Evolutionary conservation across 1,140 invertebrate genomes (phyloP).

Genomic region (Acromyrmex echinatior): DNA sequence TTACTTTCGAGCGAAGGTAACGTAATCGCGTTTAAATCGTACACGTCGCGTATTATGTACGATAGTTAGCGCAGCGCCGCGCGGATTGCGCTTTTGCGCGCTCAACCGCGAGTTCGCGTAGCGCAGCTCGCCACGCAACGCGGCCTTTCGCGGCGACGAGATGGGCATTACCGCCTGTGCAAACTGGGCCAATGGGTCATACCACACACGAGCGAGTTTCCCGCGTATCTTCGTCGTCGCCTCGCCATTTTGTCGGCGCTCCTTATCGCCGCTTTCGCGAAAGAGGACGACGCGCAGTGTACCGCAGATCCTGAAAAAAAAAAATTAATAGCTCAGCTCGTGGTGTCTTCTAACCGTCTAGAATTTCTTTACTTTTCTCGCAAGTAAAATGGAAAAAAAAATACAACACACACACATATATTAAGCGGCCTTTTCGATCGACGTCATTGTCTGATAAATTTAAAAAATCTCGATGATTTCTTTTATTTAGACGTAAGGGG

Average conservation of each 20-base stretch:
- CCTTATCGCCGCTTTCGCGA: conserved; percentile 5
- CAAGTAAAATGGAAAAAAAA: not conserved
- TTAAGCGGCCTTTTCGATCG: not conserved
- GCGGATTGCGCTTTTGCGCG: not conserved
- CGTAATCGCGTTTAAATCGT: conserved; percentile 31
- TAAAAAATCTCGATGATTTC: not conserved
- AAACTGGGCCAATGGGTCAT: conserved; percentile 83
- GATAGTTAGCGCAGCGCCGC: conserved; percentile 39
- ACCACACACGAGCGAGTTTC: conserved; percentile 79
- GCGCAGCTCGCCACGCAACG: conserved; percentile 58
- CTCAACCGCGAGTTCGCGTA: not conserved
- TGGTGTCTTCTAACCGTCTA: not conserved
- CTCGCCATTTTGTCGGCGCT: conserved; percentile 58
- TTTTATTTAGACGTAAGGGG: not conserved
- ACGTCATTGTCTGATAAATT: not conserved
- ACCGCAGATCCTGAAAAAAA: not conserved
- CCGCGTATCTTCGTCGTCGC: conserved; percentile 75
- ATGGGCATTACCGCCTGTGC: conserved; percentile 63
- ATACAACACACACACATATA: too few relatives aligned
- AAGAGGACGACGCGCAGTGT: not conserved
- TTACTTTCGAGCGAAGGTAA: not conserved
- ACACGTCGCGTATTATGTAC: not conserved
- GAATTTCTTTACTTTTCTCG: too few relatives aligned
- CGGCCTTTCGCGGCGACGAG: conserved; percentile 64
- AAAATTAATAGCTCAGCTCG: not conserved